Percentiles rank a stretch among this genome's conserved stretches.
These are phyloP conservation scores for Eulemur rubriventer DNA, from an alignment of 2,797 vertebrate species.

Conservation along the genomic window DNA sequence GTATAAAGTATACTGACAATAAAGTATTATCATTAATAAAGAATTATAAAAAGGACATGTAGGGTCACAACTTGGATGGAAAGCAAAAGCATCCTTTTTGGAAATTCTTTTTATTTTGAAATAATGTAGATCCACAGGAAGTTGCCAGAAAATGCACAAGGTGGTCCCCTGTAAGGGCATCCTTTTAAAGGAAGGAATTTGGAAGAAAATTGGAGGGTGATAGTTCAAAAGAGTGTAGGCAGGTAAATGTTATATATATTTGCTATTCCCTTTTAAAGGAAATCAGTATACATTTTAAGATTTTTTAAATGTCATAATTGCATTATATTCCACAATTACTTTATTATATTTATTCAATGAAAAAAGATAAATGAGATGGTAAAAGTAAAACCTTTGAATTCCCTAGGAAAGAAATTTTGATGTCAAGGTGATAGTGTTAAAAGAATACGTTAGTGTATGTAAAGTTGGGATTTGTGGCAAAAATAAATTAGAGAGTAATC, in stretches of 20 bases:
- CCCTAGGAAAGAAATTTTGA: neutral
- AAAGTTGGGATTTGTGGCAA: neutral
- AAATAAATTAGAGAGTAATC: neutral
- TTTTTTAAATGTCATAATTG: neutral
- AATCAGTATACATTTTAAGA: neutral
- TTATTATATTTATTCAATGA: neutral
- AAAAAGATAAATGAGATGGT: neutral
- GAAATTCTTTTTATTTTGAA: neutral
- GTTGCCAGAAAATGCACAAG: neutral
- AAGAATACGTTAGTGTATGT: neutral
- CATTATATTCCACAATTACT: neutral
- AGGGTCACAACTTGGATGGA: neutral
- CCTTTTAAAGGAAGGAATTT: constrained; percentile 35
- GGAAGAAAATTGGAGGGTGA: neutral
- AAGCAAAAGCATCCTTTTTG: neutral
- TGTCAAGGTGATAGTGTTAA: neutral
- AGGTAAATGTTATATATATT: neutral
- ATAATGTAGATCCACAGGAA: neutral
- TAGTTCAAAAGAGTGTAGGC: neutral
- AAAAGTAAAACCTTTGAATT: constrained; percentile 44
- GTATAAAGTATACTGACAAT: neutral
- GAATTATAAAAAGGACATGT: neutral
- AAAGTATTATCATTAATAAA: constrained; percentile 34
- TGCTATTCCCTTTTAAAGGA: neutral
- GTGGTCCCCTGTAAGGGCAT: neutral